Evolutionary conservation across 1,140 invertebrate species (phyloP), one percentile per base, ranked within the genome.

Genomic region (Sycophaga agraensis): DNA sequence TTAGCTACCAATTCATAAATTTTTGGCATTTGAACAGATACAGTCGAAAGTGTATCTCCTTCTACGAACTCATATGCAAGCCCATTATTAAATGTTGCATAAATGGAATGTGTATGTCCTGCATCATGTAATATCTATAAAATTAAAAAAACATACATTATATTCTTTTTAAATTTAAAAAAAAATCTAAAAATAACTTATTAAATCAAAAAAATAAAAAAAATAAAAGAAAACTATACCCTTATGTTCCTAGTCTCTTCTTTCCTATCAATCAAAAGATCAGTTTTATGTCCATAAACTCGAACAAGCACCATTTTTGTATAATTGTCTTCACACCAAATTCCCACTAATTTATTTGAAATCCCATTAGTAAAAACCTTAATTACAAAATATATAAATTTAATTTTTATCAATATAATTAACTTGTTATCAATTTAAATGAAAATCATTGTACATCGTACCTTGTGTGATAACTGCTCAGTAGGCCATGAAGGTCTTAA

Each of bases 311-410:
- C 84, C 70, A 94, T 88, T 68, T 93, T 87, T 70, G 89, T 82
- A 66, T 83, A 79, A 66, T 77, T 68, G 37, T 54, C 68, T 37
- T 51, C 55, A 64, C 68, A 68, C 71, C 73, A 91, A 68, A 93
- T 91, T 24, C 91, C 91, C 45, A 98, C 83, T 61, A 98, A 84
- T 78, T 92, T 93, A 82, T 98, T 98, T 48, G 96, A 96, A 53
- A 97, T 95, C 26, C 96, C 96, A 85, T 96, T 92, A 55, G 92
- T 97, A 79, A 97, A 97, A 68, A 89, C 76, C 94, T 97, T 76
- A 8, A 74, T 76, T 12, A 35, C 31, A 58, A 22, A 37, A 37
- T 35, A 37, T 4, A 50, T 14, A 51, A 11, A 26, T 35, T 31
- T 55, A 60, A 12, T n/a, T 58, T 28, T 42, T 24, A 43, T 54